A percentile compares a stretch with the other conserved stretches of the same genome.
phyloP scores from a whole-genome alignment of 2,113 vertebrate genomes.

The Anolis carolinensis region DNA sequence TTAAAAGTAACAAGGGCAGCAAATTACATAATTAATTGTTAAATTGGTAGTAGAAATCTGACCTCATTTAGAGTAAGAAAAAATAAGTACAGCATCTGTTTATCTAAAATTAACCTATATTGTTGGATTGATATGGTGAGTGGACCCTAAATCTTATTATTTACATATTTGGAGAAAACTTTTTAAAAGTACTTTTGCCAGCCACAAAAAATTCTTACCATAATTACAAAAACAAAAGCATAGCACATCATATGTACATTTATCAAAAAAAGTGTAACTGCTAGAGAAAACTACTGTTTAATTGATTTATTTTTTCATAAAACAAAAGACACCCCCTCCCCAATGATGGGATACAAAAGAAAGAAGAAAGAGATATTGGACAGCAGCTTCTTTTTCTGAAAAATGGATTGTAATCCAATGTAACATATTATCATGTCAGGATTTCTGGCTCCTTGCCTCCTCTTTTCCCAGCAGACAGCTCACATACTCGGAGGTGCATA shows the following conservation, averaged over 20 bases:
- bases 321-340: background rate
- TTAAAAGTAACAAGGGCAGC: constrained; percentile 10
- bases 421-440: too few relatives aligned
- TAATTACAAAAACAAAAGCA: background rate
- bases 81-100: constrained; percentile 6
- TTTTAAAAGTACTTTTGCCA: background rate
- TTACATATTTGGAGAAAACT: background rate
- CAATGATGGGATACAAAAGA: background rate
- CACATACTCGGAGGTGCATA: too few relatives aligned
- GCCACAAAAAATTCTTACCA: background rate
- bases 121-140: background rate
- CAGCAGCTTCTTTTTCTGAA: background rate
- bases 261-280: background rate
- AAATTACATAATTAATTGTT: constrained; percentile 23
- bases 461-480: too few relatives aligned
- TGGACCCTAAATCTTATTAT: background rate
- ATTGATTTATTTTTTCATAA: constrained; percentile 1
- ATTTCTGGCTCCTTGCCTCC: too few relatives aligned
- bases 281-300: background rate
- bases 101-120: background rate
- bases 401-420: too few relatives aligned
- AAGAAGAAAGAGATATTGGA: background rate
- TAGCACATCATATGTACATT: background rate
- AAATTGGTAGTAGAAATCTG: background rate
- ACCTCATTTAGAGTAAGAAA: constrained; percentile 28